Percentiles rank a stretch among this genome's conserved stretches.
phyloP scores from a whole-genome alignment of 2,797 vertebrate genomes.

The Mycteria americana region DNA sequence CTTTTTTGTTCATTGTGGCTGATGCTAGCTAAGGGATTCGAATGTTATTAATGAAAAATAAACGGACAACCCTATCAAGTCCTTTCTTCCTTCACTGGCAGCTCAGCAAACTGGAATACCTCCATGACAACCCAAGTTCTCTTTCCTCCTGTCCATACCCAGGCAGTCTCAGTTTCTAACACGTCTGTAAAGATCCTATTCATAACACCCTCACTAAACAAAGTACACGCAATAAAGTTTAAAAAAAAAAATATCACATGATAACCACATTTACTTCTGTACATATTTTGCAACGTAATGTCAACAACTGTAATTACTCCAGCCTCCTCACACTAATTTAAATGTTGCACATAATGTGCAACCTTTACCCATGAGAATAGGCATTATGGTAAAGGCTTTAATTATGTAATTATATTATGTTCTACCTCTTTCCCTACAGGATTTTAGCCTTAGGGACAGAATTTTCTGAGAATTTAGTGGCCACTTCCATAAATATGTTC shows the following conservation, averaged over 20 bases:
- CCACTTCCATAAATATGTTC: background rate
- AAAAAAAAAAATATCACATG: background rate
- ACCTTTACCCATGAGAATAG: background rate
- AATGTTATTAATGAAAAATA: background rate
- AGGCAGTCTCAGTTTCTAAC: background rate
- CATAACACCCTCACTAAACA: background rate
- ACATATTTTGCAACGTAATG: background rate
- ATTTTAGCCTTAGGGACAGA: background rate
- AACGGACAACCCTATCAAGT: background rate
- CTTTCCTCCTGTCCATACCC: background rate
- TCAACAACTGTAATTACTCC: background rate
- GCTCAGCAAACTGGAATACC: background rate
- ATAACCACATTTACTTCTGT: background rate
- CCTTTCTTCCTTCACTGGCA: background rate
- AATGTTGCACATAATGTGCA: background rate
- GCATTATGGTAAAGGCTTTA: background rate
- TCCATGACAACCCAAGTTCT: background rate
- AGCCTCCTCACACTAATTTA: background rate
- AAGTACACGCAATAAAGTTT: background rate
- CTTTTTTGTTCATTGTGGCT: background rate
- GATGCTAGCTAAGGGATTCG: background rate
- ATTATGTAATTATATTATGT: background rate
- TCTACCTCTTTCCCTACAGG: background rate
- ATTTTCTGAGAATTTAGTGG: background rate
- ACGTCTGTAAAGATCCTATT: background rate